Evolutionary conservation across 2,797 vertebrate species (phyloP).

Genomic region (Enoplosus armatus): DNA sequence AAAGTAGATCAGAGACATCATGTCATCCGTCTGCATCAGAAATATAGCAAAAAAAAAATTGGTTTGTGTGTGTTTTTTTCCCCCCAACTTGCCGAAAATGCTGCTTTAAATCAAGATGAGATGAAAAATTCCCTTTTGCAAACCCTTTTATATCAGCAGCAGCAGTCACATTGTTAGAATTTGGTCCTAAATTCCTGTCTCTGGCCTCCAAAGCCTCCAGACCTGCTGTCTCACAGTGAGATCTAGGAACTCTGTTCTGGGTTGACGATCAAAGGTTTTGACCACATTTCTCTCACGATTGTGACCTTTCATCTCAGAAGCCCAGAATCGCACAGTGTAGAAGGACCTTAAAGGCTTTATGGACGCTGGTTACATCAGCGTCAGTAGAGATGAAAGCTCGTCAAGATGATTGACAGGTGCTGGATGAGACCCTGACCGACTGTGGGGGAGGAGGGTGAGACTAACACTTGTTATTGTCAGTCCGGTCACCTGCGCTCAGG

Average conservation of each 20-base stretch:
- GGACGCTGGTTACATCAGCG: constrained; percentile 19
- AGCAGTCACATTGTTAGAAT: too few relatives aligned
- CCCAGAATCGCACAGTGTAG: neutral
- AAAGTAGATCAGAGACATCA: too few relatives aligned
- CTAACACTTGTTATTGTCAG: neutral
- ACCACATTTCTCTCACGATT: neutral
- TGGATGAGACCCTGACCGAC: neutral
- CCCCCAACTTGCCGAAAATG: too few relatives aligned
- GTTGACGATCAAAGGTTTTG: neutral
- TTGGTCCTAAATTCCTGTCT: too few relatives aligned
- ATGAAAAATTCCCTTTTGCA: too few relatives aligned
- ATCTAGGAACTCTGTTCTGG: neutral
- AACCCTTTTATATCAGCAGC: too few relatives aligned
- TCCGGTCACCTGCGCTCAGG: neutral
- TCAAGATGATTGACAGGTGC: constrained; percentile 21
- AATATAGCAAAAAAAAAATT: too few relatives aligned
- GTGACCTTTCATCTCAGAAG: constrained; percentile 19
- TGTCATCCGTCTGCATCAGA: too few relatives aligned
- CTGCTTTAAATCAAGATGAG: too few relatives aligned
- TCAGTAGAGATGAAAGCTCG: constrained; percentile 7
- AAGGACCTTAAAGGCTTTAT: neutral
- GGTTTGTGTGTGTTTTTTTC: too few relatives aligned
- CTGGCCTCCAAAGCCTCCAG: too few relatives aligned
- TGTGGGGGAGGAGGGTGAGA: neutral
- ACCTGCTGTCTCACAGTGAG: too few relatives aligned